A percentile compares a stretch with the other conserved stretches of the same genome.
Conservation (phyloP, 2,113 vertebrate species). For the Limnothrissa miodon region DNA sequence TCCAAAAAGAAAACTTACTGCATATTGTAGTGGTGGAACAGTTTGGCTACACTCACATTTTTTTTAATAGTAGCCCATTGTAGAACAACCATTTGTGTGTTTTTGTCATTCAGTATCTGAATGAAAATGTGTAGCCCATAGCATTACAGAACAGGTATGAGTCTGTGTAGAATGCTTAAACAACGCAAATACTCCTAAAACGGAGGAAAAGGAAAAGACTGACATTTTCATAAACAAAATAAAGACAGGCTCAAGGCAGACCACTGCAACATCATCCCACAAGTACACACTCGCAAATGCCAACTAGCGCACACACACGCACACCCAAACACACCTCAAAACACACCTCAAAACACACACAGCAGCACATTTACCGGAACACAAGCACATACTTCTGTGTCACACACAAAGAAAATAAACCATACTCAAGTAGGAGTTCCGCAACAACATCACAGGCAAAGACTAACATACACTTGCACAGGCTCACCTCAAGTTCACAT, state of each 20-base stretch:
- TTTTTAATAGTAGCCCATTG: constrained; percentile 6
- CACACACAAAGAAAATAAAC: neutral
- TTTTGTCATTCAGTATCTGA: neutral
- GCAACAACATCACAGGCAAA: neutral
- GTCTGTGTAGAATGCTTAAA: constrained; percentile 2
- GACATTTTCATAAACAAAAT: neutral
- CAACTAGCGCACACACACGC: neutral
- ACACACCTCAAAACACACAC: neutral
- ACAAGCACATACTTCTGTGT: neutral
- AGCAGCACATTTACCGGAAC: neutral
- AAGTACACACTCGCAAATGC: neutral
- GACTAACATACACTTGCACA: neutral
- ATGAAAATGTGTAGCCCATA: neutral
- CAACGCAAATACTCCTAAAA: constrained; percentile 30
- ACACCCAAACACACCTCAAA: neutral
- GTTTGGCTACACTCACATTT: neutral
- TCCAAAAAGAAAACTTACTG: constrained; percentile 36
- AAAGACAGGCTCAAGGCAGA: constrained; percentile 32
- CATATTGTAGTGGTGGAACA: constrained; percentile 31
- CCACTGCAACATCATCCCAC: neutral
- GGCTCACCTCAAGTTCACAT: neutral
- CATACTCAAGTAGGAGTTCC: constrained; percentile 13
- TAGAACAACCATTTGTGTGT: neutral
- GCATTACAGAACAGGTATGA: neutral
- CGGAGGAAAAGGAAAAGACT: constrained; percentile 35